Base-by-base conservation (phyloP, 2,797 vertebrate species). In the Esox lucius region DNA sequence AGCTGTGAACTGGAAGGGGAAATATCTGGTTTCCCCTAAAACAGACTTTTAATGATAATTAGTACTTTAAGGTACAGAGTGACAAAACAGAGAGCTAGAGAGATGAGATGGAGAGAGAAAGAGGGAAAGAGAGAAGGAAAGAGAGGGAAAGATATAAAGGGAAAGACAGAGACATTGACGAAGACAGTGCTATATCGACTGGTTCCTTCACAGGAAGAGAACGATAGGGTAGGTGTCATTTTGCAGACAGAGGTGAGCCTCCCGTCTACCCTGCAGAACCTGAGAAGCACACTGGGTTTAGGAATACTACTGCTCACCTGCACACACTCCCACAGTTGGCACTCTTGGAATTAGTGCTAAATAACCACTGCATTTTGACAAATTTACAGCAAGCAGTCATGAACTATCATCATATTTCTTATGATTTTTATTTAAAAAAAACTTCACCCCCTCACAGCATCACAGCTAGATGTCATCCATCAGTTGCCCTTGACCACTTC, bases 201-300 rank as follows among this genome's bases (percentile, higher is more conserved):
- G 51, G n/a, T 35, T 19, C 39, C 17, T 15, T 11, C 12, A 46
- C 22, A 17, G 59, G 39, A 15, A 66, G 46, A 46, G 22, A 51
- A 48, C 49, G 12, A 46, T 46, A 46, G 9, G 42, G 64, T 35
- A 56, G 73, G 73, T 56, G 33, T 68, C 48, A n/a, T 9, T 33
- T 68, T 15, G 16, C 73, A 68, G 48, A 56, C 73, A 68, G 66
- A 74, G 65, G 73, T 28, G 59, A 74, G 65, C 22, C 67, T 42
- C 22, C 22, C 67, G 48, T 46, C 68, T 70, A 70, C 68, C 42
- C 42, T 13, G 42, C 12, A 13, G 42, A 46, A 46, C 42, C 12
- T 46, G 9, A 46, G 42, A 46, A 46, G 22, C 42, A 46, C 46
- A 51, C 24, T 46, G 42, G 42, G 42, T 46, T 46, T 12, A 70